Evolutionary conservation across 2,888 invertebrate species (phyloP), one percentile per base, ranked within the genome.

Genomic region (Geophilus truncorum): DNA sequence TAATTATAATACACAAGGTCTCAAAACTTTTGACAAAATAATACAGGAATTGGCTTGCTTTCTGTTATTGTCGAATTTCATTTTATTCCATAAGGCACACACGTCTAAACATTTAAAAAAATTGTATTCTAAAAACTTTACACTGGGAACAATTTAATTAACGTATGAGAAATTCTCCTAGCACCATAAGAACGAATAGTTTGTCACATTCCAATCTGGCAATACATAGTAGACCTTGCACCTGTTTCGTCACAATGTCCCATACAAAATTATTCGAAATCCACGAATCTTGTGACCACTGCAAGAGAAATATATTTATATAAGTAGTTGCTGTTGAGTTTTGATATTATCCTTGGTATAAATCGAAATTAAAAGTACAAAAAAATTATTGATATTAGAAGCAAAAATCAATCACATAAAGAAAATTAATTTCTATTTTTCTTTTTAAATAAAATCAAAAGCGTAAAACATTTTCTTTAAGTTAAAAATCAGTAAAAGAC

Each of bases 311-410:
- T 51, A 51, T 51, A 51, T 70, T 70, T 70, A 28, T n/a, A n/a
- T 70, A 70, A 70, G 70, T 70, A 28, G 70, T 70, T 70, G 23
- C 23, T 25, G 25, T 28, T 28, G 28, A 70, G 28, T 70, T 70
- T 40, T 12, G 15, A 9, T 23, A 57, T 23, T 57, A 23, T 57
- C 23, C 23, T 57, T 21, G 12, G 70, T 70, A 2, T 28, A 70
- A 70, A n/a, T 25, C 51, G 28, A 70, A 70, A 70, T 70, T 70
- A 70, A 70, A 70, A 70, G n/a, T 70, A 70, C 28, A 70, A 70
- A 70, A 70, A n/a, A n/a, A n/a, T n/a, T n/a, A n/a, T 70, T 28
- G 25, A 70, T 28, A 70, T 7, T 70, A 70, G 9, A 28, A 70
- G 28, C 10, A 23, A 9, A 70, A 70, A 70, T 70, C 28, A 25